phyloP scores from a whole-genome alignment of 2,113 vertebrate genomes.

The Pseudopipra pipra region DNA sequence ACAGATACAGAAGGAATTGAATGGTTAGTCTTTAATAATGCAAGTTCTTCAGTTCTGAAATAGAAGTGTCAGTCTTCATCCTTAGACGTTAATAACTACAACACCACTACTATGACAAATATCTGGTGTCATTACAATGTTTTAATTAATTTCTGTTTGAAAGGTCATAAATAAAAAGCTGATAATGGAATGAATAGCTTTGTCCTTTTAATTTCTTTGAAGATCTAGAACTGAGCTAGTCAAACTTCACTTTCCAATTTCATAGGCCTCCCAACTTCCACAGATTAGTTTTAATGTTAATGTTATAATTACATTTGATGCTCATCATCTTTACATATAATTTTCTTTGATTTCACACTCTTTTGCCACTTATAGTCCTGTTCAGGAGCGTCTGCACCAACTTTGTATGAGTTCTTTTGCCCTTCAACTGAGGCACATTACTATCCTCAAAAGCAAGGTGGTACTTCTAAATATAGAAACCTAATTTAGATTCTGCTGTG shows the following conservation, averaged over 20 bases:
- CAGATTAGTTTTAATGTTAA: not conserved
- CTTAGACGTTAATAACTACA: not conserved
- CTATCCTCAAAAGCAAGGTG: constrained; percentile 42
- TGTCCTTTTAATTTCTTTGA: not conserved
- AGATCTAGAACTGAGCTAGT: not conserved
- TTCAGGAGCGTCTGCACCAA: not conserved
- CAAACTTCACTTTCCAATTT: not conserved
- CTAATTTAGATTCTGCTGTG: constrained; percentile 20
- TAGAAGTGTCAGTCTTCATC: not conserved
- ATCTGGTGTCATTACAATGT: not conserved
- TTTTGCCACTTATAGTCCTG: not conserved
- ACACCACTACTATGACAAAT: not conserved
- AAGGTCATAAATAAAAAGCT: constrained; percentile 23
- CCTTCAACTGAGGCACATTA: not conserved
- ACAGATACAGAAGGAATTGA: not conserved
- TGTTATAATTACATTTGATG: not conserved
- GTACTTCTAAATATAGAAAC: constrained; percentile 38
- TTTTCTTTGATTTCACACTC: not conserved
- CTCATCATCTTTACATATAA: not conserved
- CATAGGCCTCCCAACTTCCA: not conserved
- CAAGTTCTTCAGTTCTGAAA: constrained; percentile 8
- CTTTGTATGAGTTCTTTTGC: not conserved
- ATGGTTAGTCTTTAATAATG: constrained; percentile 14
- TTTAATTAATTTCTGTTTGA: constrained; percentile 4
- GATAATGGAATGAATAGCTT: not conserved